Base-by-base conservation (phyloP, 1,140 invertebrate species). In the Artemia franciscana region DNA sequence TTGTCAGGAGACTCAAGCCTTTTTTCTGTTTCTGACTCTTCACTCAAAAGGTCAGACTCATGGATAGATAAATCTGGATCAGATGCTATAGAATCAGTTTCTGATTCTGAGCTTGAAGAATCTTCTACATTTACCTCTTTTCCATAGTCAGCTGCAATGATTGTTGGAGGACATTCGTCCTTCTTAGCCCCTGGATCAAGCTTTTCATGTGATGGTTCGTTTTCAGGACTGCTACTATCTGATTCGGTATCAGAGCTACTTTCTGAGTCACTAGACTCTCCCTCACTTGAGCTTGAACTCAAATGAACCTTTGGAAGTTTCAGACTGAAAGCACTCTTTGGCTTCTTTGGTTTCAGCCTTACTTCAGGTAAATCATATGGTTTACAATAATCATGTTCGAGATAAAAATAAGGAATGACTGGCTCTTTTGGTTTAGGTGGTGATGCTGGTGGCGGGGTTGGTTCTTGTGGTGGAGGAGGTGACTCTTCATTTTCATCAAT, bases 21-120 rank as follows among this genome's bases (percentile, higher is more conserved):
- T 73, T 88, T 85, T 70, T 89, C 86, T 2, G 85, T 86, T 56
- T 85, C 84, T 26, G 85, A 84, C 70, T 88, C 83, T 24, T 82
- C 81, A 0, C 85, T 88, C 64, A 88, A 84, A 9, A 88, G 75
- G 70, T 90, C 87, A 0, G 84, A 85, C 73, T 89, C 87, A 25
- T 76, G 73, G 56, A 86, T 78, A 5, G 62, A 65, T 18, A 63
- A 64, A 15, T 67, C 67, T 3, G 28, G 59, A 24, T 64, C 63
- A 12, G 63, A 61, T 28, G 60, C 63, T 24, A 57, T 60, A 4
- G 24, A 57, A 26, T 58, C 63, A 26, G 51, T 30, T 61, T 64
- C 63, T 5, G 60, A 62, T 12, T 64, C 63, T 23, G 63, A 64
- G 4, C 57, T 30, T 3, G 62, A 63, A 5, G 56, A 51, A 21